Percentiles rank a stretch among this genome's conserved stretches.
phyloP scores from a whole-genome alignment of 2,888 invertebrate genomes.

The Apodemia mormo region DNA sequence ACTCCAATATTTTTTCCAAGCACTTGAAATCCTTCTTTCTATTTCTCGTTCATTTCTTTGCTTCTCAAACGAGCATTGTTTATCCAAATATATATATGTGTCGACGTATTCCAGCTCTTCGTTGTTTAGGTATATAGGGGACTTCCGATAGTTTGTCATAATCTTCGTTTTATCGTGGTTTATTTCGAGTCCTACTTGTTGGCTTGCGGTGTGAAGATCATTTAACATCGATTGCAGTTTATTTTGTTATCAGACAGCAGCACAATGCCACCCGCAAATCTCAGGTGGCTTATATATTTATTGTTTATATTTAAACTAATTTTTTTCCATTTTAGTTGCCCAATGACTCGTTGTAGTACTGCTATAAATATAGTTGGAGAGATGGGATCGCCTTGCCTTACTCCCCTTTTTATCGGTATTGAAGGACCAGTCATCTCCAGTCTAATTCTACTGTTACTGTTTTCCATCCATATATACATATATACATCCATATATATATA shows the following conservation, averaged over 20 bases:
- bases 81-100: conserved; percentile 33
- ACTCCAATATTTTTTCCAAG: conserved; percentile 29
- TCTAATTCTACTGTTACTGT: conserved; percentile 17
- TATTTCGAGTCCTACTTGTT: conserved; percentile 31
- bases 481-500: too few species aligned
- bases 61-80: conserved; percentile 31
- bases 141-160: too few species aligned
- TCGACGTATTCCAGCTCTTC: conserved; percentile 30
- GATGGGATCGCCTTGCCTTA: conserved; percentile 8
- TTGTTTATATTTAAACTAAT: conserved; percentile 3
- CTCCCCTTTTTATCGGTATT: conserved; percentile 20
- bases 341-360: too few species aligned
- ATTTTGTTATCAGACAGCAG: conserved; percentile 16
- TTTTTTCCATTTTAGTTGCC: conserved; percentile 19
- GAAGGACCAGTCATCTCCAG: conserved; percentile 14
- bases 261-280: not conserved
- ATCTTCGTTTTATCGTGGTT: not conserved
- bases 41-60: conserved; percentile 25
- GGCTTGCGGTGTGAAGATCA: conserved; percentile 21
- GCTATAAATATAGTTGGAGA: not conserved
- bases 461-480: too few species aligned
- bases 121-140: too few species aligned
- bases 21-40: conserved; percentile 24
- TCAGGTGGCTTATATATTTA: conserved; percentile 2
- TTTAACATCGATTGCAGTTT: conserved; percentile 22